Evolutionary conservation across 2,888 invertebrate species (phyloP), one percentile per base, ranked within the genome.

Genomic region (Thereva unica): DNA sequence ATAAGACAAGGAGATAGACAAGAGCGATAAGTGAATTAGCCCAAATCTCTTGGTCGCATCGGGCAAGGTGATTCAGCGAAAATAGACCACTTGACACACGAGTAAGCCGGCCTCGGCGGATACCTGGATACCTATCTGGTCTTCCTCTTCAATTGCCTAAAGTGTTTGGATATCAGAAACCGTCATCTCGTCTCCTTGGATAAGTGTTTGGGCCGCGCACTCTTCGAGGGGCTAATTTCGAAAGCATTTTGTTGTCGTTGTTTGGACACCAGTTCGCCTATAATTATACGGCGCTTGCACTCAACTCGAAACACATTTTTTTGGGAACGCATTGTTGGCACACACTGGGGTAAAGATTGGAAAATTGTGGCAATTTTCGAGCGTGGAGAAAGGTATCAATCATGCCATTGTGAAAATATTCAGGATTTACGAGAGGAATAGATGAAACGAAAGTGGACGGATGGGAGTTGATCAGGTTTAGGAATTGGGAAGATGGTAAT

Each of bases 201-300:
- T 59, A 61, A 61, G 61, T 61, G 61, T 61, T 61, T 61, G 40
- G 23, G 49, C 23, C 35, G 61, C 41, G 37, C 41, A 49, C 40
- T 61, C 40, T 37, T 41, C 49, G 37, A 61, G 61, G 40, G 50
- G 50, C 50, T 61, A 61, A 61, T 61, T 61, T 61, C 50, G 61
- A 61, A 23, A 5, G 8, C 41, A 50, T 61, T 59, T 61, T 61
- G 61, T 50, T 61, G 9, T 12, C 10, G 50, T 50, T 61, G 50
- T 61, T 61, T 61, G 50, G 61, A 61, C 61, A 61, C 61, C 61
- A 49, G 50, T 61, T 61, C 50, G 49, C 50, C 50, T 61, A 41
- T 61, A 61, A 61, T 61, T 61, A 41, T 34, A 50, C 9, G 40
- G 41, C 50, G 49, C 49, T 61, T 50, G 61, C 61, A 61, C 61